Percentiles rank a stretch among this genome's conserved stretches.
phyloP scores from a whole-genome alignment of 2,888 invertebrate species.

The Vesta saturnalis region DNA sequence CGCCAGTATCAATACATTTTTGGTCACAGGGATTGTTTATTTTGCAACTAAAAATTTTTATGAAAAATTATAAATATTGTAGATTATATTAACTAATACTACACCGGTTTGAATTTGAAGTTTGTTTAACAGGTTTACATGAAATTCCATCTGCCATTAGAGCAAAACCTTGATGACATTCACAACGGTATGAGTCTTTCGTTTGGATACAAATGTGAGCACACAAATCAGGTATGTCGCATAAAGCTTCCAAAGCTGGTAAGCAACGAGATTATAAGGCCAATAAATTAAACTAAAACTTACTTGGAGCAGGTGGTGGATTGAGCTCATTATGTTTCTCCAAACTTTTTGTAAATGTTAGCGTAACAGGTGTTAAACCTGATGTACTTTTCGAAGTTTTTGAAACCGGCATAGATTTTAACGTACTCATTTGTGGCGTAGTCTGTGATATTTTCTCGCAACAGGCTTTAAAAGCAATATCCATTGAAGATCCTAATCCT shows the following conservation, averaged over 20 bases:
- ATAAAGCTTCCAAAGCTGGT: slow-evolving; percentile 64
- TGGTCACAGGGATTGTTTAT: slow-evolving; percentile 78
- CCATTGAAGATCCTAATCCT: slow-evolving; percentile 68
- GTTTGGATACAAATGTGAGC: slow-evolving; percentile 82
- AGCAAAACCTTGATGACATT: slow-evolving; percentile 74
- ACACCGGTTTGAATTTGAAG: slow-evolving; percentile 40
- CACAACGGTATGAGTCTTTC: slow-evolving; percentile 76
- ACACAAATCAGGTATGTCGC: slow-evolving; percentile 72
- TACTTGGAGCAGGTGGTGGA: slow-evolving; percentile 39
- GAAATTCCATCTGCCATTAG: slow-evolving; percentile 77
- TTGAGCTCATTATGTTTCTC: slow-evolving; percentile 22
- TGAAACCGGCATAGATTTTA: slow-evolving; percentile 15
- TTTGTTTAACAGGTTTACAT: slow-evolving; percentile 66
- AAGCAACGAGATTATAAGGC: neutral
- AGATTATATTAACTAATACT: neutral
- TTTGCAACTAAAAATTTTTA: slow-evolving; percentile 65
- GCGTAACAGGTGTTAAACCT: slow-evolving; percentile 18
- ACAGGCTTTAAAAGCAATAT: slow-evolving; percentile 70
- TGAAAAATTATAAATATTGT: neutral
- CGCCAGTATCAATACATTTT: slow-evolving; percentile 75
- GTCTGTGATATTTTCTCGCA: slow-evolving; percentile 62
- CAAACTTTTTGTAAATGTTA: slow-evolving; percentile 28
- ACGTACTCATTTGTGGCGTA: neutral
- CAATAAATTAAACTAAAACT: slow-evolving; percentile 7
- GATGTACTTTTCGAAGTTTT: slow-evolving; percentile 31